Evolutionary conservation across 2,113 vertebrate genomes (phyloP).

Genomic region (Nesogale talazaci): DNA sequence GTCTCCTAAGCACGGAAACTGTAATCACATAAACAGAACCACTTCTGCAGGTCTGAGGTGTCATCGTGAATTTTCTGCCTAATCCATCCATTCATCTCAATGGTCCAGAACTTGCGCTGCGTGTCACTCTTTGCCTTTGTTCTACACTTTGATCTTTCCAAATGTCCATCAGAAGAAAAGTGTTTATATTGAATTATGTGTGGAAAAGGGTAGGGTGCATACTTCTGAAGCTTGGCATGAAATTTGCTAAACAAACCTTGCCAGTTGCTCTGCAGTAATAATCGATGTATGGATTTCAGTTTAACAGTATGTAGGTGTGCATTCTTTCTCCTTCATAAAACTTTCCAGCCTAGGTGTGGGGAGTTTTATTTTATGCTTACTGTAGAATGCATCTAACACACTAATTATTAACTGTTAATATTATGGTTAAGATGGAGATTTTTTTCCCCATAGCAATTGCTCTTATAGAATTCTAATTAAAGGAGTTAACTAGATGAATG

Average conservation of each 20-base stretch:
- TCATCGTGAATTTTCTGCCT: slow-evolving; percentile 89
- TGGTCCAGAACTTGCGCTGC: slow-evolving; percentile 85
- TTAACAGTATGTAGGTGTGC: slow-evolving; percentile 75
- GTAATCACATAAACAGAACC: slow-evolving; percentile 95
- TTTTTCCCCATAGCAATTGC: slow-evolving; percentile 10
- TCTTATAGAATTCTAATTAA: neutral
- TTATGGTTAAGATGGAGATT: slow-evolving; percentile 57
- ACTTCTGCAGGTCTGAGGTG: slow-evolving; percentile 85
- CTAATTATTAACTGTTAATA: slow-evolving; percentile 59
- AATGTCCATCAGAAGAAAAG: slow-evolving; percentile 87
- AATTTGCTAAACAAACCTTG: slow-evolving; percentile 94
- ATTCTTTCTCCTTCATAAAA: slow-evolving; percentile 71
- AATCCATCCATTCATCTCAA: slow-evolving; percentile 88
- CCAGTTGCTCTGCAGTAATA: slow-evolving; percentile 70
- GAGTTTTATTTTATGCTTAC: slow-evolving; percentile 41
- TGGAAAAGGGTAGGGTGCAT: slow-evolving; percentile 86
- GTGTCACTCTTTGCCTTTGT: slow-evolving; percentile 90
- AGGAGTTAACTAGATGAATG: slow-evolving; percentile 32
- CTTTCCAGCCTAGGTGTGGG: slow-evolving; percentile 45
- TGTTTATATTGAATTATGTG: slow-evolving; percentile 92
- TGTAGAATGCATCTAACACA: slow-evolving; percentile 30
- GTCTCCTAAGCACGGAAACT: slow-evolving; percentile 76
- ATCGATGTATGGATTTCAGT: slow-evolving; percentile 83
- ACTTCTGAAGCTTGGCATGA: slow-evolving; percentile 90
- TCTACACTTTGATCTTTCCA: slow-evolving; percentile 92